phyloP scores from a whole-genome alignment of 2,113 vertebrate species.

The Clarias batrachus region DNA sequence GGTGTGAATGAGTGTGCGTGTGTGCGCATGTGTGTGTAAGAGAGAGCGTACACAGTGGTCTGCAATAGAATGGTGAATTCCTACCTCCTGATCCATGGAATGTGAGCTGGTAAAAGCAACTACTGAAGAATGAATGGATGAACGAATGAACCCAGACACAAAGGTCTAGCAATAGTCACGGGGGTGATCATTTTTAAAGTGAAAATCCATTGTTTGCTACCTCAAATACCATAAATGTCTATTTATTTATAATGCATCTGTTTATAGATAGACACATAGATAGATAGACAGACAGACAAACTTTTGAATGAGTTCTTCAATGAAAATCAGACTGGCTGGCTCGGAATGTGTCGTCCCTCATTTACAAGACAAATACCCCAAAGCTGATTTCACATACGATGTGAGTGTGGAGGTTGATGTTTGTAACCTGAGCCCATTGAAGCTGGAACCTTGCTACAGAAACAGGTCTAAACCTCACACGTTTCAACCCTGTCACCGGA shows the following conservation, averaged over 20 bases:
- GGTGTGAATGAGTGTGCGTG: not conserved
- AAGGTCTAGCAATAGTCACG: not conserved
- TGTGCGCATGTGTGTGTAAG: not conserved
- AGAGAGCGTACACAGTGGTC: not conserved
- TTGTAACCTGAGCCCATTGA: slow-evolving; percentile 3
- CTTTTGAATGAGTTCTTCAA: not conserved
- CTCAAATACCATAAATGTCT: not conserved
- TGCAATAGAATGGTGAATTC: not conserved
- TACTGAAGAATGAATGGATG: not conserved
- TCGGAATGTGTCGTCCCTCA: not conserved
- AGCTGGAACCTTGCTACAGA: not conserved
- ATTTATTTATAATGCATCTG: not conserved
- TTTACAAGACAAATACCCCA: slow-evolving; percentile 33
- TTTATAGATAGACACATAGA: not conserved
- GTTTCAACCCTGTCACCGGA: not conserved
- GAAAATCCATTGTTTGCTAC: not conserved
- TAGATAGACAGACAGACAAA: not conserved
- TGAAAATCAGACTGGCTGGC: not conserved
- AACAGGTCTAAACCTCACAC: not conserved
- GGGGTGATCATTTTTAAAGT: not conserved
- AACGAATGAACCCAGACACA: not conserved
- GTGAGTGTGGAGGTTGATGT: slow-evolving; percentile 10
- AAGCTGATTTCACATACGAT: slow-evolving; percentile 11
- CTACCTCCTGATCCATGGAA: not conserved
- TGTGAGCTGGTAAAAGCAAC: not conserved